Evolutionary conservation across 2,113 vertebrate species (phyloP).

Genomic region (Thinocorus orbignyianus): DNA sequence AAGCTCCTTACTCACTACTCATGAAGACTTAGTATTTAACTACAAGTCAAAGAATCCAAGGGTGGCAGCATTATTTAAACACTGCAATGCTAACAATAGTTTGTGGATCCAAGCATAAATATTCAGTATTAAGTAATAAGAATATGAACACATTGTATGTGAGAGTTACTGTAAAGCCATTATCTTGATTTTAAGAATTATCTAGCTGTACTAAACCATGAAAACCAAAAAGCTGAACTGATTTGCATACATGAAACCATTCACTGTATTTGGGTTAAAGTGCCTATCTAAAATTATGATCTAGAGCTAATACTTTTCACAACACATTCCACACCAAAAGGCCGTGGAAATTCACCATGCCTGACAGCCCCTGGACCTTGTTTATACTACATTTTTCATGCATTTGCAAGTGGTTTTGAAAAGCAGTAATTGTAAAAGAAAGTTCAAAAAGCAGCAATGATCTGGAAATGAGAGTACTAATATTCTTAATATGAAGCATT

Average conservation of each 20-base stretch:
- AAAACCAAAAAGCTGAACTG: neutral
- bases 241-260: neutral
- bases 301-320: neutral
- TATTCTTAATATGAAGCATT: neutral
- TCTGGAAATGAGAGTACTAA: neutral
- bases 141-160: neutral
- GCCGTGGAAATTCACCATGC: neutral
- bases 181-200: neutral
- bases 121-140: neutral
- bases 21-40: neutral
- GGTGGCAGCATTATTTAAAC: neutral
- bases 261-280: neutral
- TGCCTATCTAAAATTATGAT: neutral
- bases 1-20: neutral
- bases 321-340: neutral
- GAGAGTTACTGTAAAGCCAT: neutral
- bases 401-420: neutral
- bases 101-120: neutral
- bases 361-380: neutral
- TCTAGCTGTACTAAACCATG: neutral
- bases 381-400: constrained; percentile 2
- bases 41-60: neutral
- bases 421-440: neutral
- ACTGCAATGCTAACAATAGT: neutral
- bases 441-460: neutral